Evolutionary conservation across 1,140 invertebrate species (phyloP).

Genomic region (Drosophila miranda): DNA sequence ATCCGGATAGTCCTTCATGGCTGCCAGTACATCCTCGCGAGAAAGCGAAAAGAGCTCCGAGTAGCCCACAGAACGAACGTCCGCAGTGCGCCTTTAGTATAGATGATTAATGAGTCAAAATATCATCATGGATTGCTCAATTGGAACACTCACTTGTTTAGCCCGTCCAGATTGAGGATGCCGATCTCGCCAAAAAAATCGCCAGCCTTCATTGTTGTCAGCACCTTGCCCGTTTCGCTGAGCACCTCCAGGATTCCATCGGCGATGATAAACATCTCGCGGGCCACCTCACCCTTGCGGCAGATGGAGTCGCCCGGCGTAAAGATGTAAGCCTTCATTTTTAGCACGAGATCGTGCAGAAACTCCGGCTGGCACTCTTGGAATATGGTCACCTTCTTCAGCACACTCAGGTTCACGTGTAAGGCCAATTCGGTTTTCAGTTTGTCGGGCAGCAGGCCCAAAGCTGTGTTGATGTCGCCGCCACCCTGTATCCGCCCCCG

Average conservation of each 20-base stretch:
- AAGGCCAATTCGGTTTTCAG: slow-evolving; percentile 97
- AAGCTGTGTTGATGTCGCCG: slow-evolving; percentile 96
- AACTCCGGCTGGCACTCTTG: slow-evolving; percentile 99
- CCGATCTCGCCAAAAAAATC: slow-evolving; percentile 99
- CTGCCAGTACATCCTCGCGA: slow-evolving; percentile 95
- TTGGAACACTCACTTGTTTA: slow-evolving; percentile 91
- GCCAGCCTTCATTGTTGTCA: slow-evolving; percentile 98
- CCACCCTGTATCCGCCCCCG: slow-evolving; percentile 97
- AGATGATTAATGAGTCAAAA: slow-evolving; percentile 68
- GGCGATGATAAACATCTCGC: slow-evolving; percentile 99
- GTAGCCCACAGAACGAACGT: slow-evolving; percentile 97
- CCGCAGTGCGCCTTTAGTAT: slow-evolving; percentile 95
- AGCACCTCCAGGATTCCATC: slow-evolving; percentile 98
- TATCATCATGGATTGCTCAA: no score
- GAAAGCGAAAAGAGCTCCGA: slow-evolving; percentile 97
- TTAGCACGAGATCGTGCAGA: slow-evolving; percentile 96
- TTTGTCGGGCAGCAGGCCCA: slow-evolving; percentile 96
- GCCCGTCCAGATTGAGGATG: slow-evolving; percentile 96
- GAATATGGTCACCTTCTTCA: slow-evolving; percentile 92
- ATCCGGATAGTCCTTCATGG: slow-evolving; percentile 98
- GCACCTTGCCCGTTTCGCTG: slow-evolving; percentile 94
- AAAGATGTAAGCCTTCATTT: slow-evolving; percentile 99
- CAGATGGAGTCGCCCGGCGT: slow-evolving; percentile 98
- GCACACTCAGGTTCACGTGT: slow-evolving; percentile 96
- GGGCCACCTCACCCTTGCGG: slow-evolving; percentile 94